Evolutionary conservation across 2,888 invertebrate species (phyloP), one percentile per base, ranked within the genome.

Genomic region (Pinctada fucata): DNA sequence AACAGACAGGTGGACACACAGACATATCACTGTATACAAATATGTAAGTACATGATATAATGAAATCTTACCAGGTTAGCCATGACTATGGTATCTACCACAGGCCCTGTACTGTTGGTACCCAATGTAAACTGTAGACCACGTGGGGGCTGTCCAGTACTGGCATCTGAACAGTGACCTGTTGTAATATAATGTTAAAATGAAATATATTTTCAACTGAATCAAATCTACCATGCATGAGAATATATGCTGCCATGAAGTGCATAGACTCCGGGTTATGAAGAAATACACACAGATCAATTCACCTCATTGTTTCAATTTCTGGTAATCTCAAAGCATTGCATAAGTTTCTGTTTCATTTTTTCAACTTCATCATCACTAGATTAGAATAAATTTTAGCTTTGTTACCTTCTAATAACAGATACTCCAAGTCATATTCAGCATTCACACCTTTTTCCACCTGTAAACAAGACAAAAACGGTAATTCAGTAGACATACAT

Each of bases 51-150:
- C 31, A 31, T 31, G 31, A 31, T 31, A 31, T 31, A 31, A 31
- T 31, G 31, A 31, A 31, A 58, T 1, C 85, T 75, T 81, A 92
- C 92, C 86, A 99, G 94, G 93, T 99, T 99, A 4, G 99, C 99
- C 99, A 99, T 99, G n/a, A 99, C 99, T 87, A 99, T 99, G 31
- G 99, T 99, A 93, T 99, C 99, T 86, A 97, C 96, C 85, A 95
- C 94, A 4, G 95, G 95, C n/a, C 88, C 86, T 3, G 87, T 86
- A 50, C 79, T 89, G 64, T 96, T 95, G 0, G 97, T 96, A 68
- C 98, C 98, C 72, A 99, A 94, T 3, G 97, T 96, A 80, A 99
- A 96, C 93, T 99, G 99, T n/a, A 99, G 94, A 0, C 99, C 99
- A 84, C 99, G 94, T 0, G 99, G 99, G 0, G 99, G 99, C 85